Evolutionary conservation across 2,113 vertebrate species (phyloP).

Genomic region (Lucifuga dentata): DNA sequence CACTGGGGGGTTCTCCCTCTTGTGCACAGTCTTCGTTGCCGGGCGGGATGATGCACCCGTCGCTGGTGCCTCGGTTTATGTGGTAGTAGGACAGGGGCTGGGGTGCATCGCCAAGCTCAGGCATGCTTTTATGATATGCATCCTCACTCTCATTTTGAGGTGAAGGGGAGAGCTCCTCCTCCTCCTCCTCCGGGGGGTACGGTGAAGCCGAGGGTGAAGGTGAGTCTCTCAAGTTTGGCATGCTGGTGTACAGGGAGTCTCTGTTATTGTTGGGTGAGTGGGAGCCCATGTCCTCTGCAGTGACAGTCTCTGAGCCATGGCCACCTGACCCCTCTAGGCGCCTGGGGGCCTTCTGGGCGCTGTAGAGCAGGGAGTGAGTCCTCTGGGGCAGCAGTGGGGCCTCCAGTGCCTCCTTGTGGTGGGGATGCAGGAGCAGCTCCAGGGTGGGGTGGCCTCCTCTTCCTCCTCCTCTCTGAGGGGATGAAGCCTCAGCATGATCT

Average conservation of each 20-base stretch:
- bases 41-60: constrained; percentile 91
- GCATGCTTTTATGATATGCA: constrained; percentile 96
- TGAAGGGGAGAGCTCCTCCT: constrained; percentile 87
- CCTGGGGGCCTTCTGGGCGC: constrained; percentile 85
- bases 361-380: constrained; percentile 99
- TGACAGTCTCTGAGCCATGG: constrained; percentile 87
- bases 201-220: constrained; percentile 88
- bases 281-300: constrained; percentile 84
- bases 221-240: constrained; percentile 99
- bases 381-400: constrained; percentile 96
- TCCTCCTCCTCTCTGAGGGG: constrained; percentile 79
- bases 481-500: constrained; percentile 88
- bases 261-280: constrained; percentile 91
- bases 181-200: constrained; percentile 82
- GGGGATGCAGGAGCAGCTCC: constrained; percentile 89
- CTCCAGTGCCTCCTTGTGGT: constrained; percentile 90
- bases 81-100: constrained; percentile 96
- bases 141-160: constrained; percentile 91
- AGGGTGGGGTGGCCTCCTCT: constrained; percentile 86
- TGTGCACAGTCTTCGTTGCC: constrained; percentile 89
- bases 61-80: constrained; percentile 95
- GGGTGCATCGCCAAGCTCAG: constrained; percentile 92
- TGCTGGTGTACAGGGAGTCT: constrained; percentile 99
- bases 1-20: constrained; percentile 88
- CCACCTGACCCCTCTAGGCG: constrained; percentile 86